Conservation (phyloP, 1,140 invertebrate genomes). For the Drosophila melanica region DNA sequence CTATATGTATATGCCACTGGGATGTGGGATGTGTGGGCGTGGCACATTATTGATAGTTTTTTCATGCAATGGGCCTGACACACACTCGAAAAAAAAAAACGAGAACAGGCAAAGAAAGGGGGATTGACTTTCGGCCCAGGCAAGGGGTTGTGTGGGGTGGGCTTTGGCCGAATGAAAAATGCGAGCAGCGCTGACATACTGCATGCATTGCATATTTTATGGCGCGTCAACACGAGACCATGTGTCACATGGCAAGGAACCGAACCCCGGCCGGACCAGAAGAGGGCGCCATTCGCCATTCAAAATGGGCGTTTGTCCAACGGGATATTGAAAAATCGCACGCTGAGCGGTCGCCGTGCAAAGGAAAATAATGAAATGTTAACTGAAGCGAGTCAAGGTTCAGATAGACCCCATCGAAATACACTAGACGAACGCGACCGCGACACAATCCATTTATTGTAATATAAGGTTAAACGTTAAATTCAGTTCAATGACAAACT, state of each 20-base stretch:
- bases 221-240: slow-evolving; percentile 80
- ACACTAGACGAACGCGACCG: slow-evolving; percentile 20
- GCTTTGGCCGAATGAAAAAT: slow-evolving; percentile 30
- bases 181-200: slow-evolving; percentile 66
- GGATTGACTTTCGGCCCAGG: slow-evolving; percentile 64
- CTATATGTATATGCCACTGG: slow-evolving; percentile 21
- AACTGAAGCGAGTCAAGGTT: slow-evolving; percentile 47
- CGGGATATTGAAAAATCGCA: slow-evolving; percentile 78
- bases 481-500: slow-evolving; percentile 9
- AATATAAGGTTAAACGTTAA: slow-evolving; percentile 14
- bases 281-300: slow-evolving; percentile 32
- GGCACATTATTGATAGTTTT: slow-evolving; percentile 79
- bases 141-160: not conserved
- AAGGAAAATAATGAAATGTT: slow-evolving; percentile 47
- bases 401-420: slow-evolving; percentile 28
- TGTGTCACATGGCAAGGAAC: slow-evolving; percentile 65
- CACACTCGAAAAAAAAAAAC: slow-evolving; percentile 37
- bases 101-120: slow-evolving; percentile 16
- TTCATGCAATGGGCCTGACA: slow-evolving; percentile 64
- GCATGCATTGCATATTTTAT: slow-evolving; percentile 82
- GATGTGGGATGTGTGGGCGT: slow-evolving; percentile 37
- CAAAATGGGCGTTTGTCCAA: slow-evolving; percentile 58
- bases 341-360: slow-evolving; percentile 32
- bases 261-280: slow-evolving; percentile 3
- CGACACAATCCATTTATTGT: slow-evolving; percentile 19